Conservation (phyloP, 1,140 invertebrate species). For the Vanessa tameamea region DNA sequence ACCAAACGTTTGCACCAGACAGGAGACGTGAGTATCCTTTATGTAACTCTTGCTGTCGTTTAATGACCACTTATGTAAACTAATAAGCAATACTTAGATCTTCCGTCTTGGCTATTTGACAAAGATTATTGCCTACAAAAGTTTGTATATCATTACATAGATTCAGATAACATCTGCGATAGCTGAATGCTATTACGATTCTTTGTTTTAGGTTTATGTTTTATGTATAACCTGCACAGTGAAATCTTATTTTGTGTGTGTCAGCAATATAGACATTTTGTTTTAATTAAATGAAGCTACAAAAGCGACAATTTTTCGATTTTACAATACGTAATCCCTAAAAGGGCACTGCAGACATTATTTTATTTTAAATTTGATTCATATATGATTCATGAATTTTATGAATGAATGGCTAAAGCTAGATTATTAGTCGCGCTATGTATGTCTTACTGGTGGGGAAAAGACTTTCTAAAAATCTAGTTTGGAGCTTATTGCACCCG, state of each 20-base stretch:
- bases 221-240: background rate
- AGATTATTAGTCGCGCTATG: no score
- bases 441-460: no score
- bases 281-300: constrained; percentile 22
- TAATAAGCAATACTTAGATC: background rate
- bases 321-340: background rate
- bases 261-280: background rate
- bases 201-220: background rate
- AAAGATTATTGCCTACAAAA: no score
- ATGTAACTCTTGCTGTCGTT: background rate
- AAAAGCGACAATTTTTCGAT: constrained; percentile 1
- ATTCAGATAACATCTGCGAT: no score
- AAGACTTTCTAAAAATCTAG: no score
- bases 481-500: no score
- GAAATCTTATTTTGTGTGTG: background rate
- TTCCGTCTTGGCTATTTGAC: no score
- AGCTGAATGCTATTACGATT: background rate
- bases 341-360: background rate
- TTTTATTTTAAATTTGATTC: background rate
- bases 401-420: no score
- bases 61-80: background rate
- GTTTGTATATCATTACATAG: no score
- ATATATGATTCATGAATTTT: no score
- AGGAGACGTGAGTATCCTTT: constrained; percentile 62
- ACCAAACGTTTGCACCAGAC: constrained; percentile 72